Conservation (phyloP, 2,113 vertebrate genomes). For the Pterocles orientalis region DNA sequence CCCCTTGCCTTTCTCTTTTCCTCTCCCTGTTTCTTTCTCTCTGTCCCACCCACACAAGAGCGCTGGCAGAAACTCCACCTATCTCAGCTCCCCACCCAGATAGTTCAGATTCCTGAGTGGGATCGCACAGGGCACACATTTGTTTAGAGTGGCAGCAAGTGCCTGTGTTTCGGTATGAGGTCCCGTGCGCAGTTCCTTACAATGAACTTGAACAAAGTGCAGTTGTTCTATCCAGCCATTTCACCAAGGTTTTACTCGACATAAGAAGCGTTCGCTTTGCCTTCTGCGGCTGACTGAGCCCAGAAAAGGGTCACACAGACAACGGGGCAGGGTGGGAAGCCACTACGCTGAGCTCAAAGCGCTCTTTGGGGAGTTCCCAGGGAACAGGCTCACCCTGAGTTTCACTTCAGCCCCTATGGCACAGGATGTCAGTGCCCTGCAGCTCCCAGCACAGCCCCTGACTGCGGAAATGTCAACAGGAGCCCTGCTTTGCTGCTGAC, state of each 20-base stretch:
- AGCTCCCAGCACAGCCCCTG: not conserved
- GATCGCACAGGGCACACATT: not conserved
- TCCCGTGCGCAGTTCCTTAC: not conserved
- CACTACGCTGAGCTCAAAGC: not conserved
- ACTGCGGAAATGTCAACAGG: not conserved
- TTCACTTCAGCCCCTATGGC: not conserved
- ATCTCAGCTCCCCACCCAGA: not conserved
- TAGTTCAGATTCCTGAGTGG: slow-evolving; percentile 17
- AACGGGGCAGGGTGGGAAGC: not conserved
- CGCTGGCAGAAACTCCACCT: not conserved
- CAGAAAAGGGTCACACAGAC: not conserved
- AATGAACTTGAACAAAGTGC: not conserved
- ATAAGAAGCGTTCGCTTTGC: not conserved
- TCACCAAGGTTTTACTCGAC: not conserved
- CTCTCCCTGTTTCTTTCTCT: not conserved
- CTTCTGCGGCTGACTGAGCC: not conserved
- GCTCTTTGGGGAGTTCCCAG: not conserved
- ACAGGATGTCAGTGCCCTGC: not conserved
- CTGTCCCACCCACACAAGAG: not conserved
- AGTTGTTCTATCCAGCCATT: not conserved
- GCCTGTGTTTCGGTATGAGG: not conserved
- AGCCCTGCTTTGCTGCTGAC: not conserved
- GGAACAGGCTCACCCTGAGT: not conserved
- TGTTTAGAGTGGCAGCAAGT: not conserved
- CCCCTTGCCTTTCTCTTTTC: not conserved